A percentile compares a stretch with the other conserved stretches of the same genome.
Conservation (phyloP, 1,140 invertebrate species). For the Aphaenogaster floridana region DNA sequence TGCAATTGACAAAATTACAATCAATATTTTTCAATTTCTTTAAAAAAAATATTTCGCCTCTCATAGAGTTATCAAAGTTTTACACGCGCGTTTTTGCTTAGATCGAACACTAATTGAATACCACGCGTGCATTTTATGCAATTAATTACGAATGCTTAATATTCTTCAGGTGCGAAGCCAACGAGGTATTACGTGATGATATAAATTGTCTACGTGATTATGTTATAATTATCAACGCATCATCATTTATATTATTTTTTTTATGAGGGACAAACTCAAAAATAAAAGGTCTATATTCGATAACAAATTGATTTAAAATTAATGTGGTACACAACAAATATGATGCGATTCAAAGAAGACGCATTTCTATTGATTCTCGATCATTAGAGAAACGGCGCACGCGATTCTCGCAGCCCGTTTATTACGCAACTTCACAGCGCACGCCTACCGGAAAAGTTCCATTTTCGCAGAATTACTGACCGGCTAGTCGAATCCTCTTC, state of each 20-base stretch:
- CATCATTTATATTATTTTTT: not conserved
- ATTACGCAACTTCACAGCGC: constrained; percentile 56
- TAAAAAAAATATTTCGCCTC: not conserved
- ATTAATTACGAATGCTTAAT: constrained; percentile 16
- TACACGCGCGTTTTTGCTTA: not conserved
- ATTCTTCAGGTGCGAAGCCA: not conserved
- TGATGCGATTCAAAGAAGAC: constrained; percentile 22
- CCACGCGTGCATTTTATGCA: not conserved
- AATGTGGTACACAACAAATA: not conserved
- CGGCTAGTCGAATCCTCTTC: constrained; percentile 17
- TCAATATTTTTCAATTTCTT: not conserved
- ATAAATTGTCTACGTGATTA: not conserved
- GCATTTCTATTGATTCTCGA: constrained; percentile 60
- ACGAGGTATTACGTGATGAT: not conserved
- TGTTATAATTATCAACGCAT: not conserved
- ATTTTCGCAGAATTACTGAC: constrained; percentile 64
- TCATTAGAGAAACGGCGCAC: constrained; percentile 55
- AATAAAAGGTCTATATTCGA: not conserved
- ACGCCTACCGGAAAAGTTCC: constrained; percentile 74
- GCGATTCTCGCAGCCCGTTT: constrained; percentile 29
- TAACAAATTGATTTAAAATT: not conserved
- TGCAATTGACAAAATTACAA: not conserved
- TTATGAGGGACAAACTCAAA: not conserved
- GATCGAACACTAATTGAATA: not conserved
- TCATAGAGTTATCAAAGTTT: constrained; percentile 8